Base-by-base conservation (phyloP, 2,797 vertebrate genomes). In the Sarcoramphus papa region DNA sequence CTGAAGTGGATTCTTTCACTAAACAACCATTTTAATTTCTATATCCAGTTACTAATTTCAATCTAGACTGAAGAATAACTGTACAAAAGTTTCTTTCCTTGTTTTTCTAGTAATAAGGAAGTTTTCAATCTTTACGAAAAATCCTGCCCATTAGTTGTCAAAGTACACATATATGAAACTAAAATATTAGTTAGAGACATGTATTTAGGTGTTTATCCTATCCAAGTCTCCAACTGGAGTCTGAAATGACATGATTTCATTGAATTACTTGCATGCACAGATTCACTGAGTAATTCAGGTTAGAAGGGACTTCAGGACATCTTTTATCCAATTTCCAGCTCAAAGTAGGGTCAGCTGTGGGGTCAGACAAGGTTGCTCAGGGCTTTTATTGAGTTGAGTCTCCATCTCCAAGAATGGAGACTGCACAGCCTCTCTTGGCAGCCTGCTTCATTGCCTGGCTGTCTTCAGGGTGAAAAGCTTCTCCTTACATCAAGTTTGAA, bases 201-300 rank as follows among this genome's bases (percentile, higher is more conserved):
- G 1, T 37, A 33, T 63, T 69, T 22, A 56, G 6, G 21, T 25
- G 13, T 43, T 81, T 76, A 20, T 41, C 6, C 1, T 33, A 67
- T 31, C 21, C 8, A 41, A 45, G 19, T 60, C 22, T 88, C 23
- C 45, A 79, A 4, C 1, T 13, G 14, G 18, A 80, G 7, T 45
- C 43, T 57, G 25, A 76, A 92, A 85, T 45, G 0, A 22, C 9
- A 65, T 0, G 0, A 33, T 73, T 83, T 82, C 5, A 45, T 56
- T 64, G 8, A 82, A 31, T 73, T n/a, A 35, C 64, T 75, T 72
- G 5, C 19, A 35, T 33, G 27, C 30, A 28, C 7, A 20, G 31
- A 40, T 16, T 75, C 23, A n/a, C 43, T 62, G 17, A 27, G 10
- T 47, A 75, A 43, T 56, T 79, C 35, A 79, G 48, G 14, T 13